Conservation (phyloP, 2,797 vertebrate genomes). For the Sylvilagus floridanus region DNA sequence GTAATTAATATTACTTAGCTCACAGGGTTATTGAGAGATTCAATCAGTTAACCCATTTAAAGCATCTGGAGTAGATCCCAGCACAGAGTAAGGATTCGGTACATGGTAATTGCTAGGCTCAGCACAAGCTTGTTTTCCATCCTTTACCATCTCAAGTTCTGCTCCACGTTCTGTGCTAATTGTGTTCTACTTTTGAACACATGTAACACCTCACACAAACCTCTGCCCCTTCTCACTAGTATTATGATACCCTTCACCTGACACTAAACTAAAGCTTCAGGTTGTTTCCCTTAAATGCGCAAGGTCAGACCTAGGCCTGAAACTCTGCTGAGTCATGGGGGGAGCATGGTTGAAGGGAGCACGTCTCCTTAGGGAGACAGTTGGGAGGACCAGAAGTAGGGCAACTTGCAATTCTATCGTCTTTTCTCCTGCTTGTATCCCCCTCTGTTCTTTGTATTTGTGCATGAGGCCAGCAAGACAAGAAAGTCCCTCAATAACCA, state of each 20-base stretch:
- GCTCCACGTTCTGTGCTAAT: not conserved
- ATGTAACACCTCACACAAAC: not conserved
- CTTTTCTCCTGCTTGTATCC: not conserved
- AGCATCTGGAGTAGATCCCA: not conserved
- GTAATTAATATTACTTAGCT: conserved; percentile 2
- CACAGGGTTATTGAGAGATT: not conserved
- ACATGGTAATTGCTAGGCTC: not conserved
- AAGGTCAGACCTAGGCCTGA: not conserved
- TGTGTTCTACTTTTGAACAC: not conserved
- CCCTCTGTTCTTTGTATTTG: not conserved
- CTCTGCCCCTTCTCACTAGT: not conserved
- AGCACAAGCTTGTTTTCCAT: conserved; percentile 17
- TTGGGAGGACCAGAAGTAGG: not conserved
- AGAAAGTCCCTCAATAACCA: not conserved
- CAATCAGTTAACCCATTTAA: not conserved
- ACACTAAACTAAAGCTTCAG: not conserved
- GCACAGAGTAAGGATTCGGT: not conserved
- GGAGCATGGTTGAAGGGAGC: not conserved
- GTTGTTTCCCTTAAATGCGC: not conserved
- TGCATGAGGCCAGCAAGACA: not conserved
- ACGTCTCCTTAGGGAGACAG: not conserved
- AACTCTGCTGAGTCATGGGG: not conserved
- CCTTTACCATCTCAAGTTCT: not conserved
- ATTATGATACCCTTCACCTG: not conserved
- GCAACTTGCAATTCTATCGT: conserved; percentile 31